Conservation (phyloP, 2,888 invertebrate species). For the Caenorhabditis virilis region DNA sequence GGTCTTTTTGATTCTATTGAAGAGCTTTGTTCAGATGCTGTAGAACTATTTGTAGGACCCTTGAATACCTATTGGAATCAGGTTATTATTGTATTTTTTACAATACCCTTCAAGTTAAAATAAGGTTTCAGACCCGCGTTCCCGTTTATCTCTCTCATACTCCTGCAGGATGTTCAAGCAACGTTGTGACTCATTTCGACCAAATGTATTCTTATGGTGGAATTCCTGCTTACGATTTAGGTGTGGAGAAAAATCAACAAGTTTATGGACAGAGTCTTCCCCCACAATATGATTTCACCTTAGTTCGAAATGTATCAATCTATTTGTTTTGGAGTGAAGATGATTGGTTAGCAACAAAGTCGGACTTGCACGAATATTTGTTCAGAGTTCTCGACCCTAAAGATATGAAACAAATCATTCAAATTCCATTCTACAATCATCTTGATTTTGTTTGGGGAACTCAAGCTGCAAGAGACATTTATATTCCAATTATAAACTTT, state of each 20-base stretch:
- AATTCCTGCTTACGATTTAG: conserved; percentile 40
- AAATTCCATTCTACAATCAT: conserved; percentile 42
- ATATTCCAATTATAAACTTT: conserved; percentile 37
- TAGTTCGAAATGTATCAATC: conserved; percentile 33
- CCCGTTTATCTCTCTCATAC: conserved; percentile 70
- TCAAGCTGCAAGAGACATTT: conserved; percentile 44
- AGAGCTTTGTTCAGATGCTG: conserved; percentile 26
- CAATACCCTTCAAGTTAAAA: not conserved
- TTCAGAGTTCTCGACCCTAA: conserved; percentile 28
- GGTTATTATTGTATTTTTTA: not conserved
- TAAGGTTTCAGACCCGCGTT: conserved; percentile 68
- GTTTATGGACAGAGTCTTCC: conserved; percentile 40
- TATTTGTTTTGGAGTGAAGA: conserved; percentile 55
- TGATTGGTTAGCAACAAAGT: conserved; percentile 49
- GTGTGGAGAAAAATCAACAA: conserved; percentile 39
- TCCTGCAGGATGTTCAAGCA: conserved; percentile 71
- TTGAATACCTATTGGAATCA: conserved; percentile 13
- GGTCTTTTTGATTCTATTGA: conserved; percentile 24
- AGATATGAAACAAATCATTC: conserved; percentile 19
- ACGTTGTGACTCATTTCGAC: conserved; percentile 71
- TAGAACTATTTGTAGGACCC: conserved; percentile 17
- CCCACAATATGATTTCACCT: conserved; percentile 45
- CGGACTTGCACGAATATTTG: conserved; percentile 25
- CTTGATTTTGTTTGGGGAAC: conserved; percentile 58
- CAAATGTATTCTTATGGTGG: conserved; percentile 62